Percentiles rank a stretch among this genome's conserved stretches.
These are phyloP conservation scores for Lucilia sericata DNA, from an alignment of 1,140 invertebrate genomes.

Conservation along the genomic window DNA sequence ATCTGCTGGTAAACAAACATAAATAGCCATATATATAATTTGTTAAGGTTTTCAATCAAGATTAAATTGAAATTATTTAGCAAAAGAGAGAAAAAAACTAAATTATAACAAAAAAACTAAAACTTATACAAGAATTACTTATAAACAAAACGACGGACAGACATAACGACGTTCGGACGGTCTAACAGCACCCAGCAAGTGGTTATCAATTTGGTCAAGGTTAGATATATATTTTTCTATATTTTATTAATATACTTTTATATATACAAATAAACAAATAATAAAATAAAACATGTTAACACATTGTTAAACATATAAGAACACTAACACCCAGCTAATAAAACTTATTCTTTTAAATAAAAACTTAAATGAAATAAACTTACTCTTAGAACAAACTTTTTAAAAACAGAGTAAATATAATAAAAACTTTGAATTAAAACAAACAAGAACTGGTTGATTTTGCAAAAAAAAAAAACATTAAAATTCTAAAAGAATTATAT, in stretches of 20 bases:
- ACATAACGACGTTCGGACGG: too few species aligned
- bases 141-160: not conserved
- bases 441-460: not conserved
- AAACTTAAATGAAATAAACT: not conserved
- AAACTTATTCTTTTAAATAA: not conserved
- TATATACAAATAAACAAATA: not conserved
- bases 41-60: constrained; percentile 39
- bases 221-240: constrained; percentile 27
- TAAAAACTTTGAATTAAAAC: not conserved
- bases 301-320: constrained; percentile 40
- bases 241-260: not conserved
- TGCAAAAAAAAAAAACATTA: not conserved
- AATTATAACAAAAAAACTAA: not conserved
- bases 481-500: not conserved
- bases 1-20: not conserved
- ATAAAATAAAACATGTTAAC: constrained; percentile 21
- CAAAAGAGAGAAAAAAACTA: not conserved
- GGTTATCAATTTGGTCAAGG: constrained; percentile 41
- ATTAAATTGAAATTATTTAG: constrained; percentile 18
- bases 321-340: not conserved
- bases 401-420: not conserved
- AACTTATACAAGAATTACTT: not conserved
- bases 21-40: constrained; percentile 32
- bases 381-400: not conserved
- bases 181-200: not conserved